Conservation (phyloP, 2,113 vertebrate species). For the Lynx canadensis region DNA sequence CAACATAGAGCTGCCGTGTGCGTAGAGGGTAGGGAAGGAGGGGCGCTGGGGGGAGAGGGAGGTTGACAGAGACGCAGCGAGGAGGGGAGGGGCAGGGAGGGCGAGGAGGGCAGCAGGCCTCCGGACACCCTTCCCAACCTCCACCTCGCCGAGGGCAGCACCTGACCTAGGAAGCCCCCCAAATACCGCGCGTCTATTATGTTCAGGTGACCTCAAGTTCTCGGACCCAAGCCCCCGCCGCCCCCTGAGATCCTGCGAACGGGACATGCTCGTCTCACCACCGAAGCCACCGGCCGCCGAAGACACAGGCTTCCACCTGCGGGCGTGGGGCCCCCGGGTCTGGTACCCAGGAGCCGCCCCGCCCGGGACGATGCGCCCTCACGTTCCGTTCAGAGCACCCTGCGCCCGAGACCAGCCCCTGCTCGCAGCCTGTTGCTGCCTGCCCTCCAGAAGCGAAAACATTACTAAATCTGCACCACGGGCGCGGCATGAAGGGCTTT, state of each 20-base stretch:
- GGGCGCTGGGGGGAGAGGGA: no score
- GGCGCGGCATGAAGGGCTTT: slow-evolving; percentile 76
- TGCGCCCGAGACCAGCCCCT: slow-evolving; percentile 46
- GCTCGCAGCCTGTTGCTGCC: slow-evolving; percentile 79
- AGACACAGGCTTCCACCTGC: not conserved
- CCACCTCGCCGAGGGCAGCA: not conserved
- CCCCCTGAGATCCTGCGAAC: not conserved
- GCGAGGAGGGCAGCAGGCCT: not conserved
- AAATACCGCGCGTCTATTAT: rapidly evolving
- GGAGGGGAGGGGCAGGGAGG: not conserved
- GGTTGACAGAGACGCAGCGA: not conserved
- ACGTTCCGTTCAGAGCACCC: slow-evolving; percentile 83
- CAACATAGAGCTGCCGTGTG: no score
- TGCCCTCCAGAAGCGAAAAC: slow-evolving; percentile 86
- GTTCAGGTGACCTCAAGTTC: not conserved
- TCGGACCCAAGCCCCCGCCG: not conserved
- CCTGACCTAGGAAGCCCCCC: rapidly evolving
- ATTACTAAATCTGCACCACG: slow-evolving; percentile 81
- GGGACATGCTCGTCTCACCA: rapidly evolving
- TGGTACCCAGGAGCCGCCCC: not conserved
- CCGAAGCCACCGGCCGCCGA: not conserved
- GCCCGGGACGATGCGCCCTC: not conserved
- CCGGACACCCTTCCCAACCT: rapidly evolving
- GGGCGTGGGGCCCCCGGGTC: not conserved
- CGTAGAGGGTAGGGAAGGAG: not conserved